Evolutionary conservation across 2,888 invertebrate species (phyloP).

Genomic region (Thereva nobilitata): DNA sequence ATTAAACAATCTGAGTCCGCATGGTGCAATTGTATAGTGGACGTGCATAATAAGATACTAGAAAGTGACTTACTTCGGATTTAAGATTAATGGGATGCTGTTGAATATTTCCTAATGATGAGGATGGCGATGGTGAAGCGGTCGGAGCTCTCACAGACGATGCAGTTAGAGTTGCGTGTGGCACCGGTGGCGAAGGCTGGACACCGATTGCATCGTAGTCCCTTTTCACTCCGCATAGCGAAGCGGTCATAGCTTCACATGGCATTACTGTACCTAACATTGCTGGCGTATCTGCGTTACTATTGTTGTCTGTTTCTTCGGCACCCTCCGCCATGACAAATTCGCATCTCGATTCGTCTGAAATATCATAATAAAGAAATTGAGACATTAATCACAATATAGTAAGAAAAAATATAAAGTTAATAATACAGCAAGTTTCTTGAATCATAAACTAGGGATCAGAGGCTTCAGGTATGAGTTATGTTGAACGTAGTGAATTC

Average conservation of each 20-base stretch:
- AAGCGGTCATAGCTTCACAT: conserved; percentile 57
- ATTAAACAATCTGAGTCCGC: no score
- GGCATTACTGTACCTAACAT: conserved; percentile 59
- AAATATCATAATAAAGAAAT: conserved; percentile 48
- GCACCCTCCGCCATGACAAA: conserved; percentile 78
- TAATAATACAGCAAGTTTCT: no score
- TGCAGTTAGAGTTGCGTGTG: conserved; percentile 22
- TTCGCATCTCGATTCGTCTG: conserved; percentile 71
- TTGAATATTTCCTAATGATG: conserved; percentile 42
- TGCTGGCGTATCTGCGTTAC: conserved; percentile 49
- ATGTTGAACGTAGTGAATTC: no score
- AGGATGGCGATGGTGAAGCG: conserved; percentile 45
- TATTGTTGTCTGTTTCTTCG: conserved; percentile 59
- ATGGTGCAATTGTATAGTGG: no score
- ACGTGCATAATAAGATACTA: no score
- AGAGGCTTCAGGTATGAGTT: no score
- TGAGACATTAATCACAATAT: no score
- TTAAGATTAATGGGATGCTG: conserved; percentile 49
- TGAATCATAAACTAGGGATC: no score
- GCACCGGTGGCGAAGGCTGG: conserved; percentile 35
- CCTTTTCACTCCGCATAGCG: conserved; percentile 53
- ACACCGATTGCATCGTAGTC: conserved; percentile 53
- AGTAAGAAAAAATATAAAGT: no score
- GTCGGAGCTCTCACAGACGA: conserved; percentile 28
- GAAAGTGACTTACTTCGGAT: conserved; percentile 47